These are phyloP conservation scores for Lates calcarifer DNA, from an alignment of 2,113 vertebrate genomes.

Conservation along the genomic window DNA sequence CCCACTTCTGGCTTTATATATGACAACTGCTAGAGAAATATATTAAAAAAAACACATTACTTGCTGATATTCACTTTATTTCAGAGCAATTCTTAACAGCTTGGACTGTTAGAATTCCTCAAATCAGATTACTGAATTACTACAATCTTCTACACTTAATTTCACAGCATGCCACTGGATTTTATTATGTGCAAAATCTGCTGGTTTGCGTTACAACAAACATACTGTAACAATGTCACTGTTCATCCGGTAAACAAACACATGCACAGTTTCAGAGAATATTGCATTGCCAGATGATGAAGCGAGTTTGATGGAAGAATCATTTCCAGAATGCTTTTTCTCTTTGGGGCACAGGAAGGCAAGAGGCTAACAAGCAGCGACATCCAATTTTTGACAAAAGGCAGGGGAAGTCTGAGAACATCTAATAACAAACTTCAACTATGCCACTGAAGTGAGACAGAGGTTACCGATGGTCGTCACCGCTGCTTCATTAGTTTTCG, in stretches of 20 bases:
- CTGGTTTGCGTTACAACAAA: not conserved
- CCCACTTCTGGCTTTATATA: not conserved
- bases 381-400: constrained; percentile 1
- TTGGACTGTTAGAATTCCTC: not conserved
- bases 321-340: not conserved
- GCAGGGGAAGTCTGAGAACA: not conserved
- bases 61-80: not conserved
- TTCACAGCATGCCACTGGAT: not conserved
- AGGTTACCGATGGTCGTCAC: not conserved
- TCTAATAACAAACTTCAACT: no score
- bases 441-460: not conserved
- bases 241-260: not conserved
- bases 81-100: not conserved
- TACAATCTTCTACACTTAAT: not conserved
- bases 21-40: not conserved
- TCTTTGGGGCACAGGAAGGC: constrained; percentile 3
- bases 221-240: not conserved
- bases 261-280: not conserved
- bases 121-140: not conserved
- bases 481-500: constrained; percentile 12
- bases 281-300: constrained; percentile 1
- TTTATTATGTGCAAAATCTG: constrained; percentile 1
- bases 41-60: not conserved
- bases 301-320: constrained; percentile 1
- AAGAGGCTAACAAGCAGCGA: not conserved